Evolutionary conservation across 2,113 vertebrate species (phyloP), one percentile per base, ranked within the genome.

Genomic region (Tilapia sparmanii): DNA sequence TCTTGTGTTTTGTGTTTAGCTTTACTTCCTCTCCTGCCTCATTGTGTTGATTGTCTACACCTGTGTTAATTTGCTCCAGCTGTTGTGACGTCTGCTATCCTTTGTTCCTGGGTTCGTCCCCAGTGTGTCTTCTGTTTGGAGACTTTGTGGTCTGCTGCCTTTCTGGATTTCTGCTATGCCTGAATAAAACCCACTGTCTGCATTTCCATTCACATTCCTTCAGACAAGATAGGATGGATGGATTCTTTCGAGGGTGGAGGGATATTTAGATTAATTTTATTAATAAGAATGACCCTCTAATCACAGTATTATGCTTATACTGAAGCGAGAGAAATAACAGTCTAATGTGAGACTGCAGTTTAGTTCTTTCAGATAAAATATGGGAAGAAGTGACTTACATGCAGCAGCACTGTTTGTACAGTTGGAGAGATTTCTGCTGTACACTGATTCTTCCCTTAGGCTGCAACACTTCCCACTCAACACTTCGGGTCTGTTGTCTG

Each of bases 121-220:
- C 19, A 2, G 61, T 1, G 3, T 13, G 19, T 66, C 19, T 66
- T 0, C 10, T n/a, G 33, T 66, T 66, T 66, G 33, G 19, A n/a
- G 2, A 13, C 61, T 35, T 12, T 12, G 5, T 12, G 0, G 31
- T 66, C 10, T 35, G 4, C 61, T 38, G 61, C 61, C 10, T n/a
- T 22, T 63, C 10, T 63, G 59, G 31, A 38, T 66, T 66, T 66
- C 61, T 66, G 19, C 6, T 0, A 22, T 38, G 18, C 18, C 59
- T 63, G 61, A 66, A 66, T 66, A 66, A 38, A 66, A 38, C 7
- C 18, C 31, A 38, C 4, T 22, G 19, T 0, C 33, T 38, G 61
- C 61, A 66, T 66, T 22, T 38, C 1, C 19, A 66, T 38, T 66
- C 61, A 22, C 33, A 22, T 38, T 2, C 19, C 33, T 66, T 38